Conservation (phyloP, 2,113 vertebrate genomes). For the Odontophorus gujanensis region DNA sequence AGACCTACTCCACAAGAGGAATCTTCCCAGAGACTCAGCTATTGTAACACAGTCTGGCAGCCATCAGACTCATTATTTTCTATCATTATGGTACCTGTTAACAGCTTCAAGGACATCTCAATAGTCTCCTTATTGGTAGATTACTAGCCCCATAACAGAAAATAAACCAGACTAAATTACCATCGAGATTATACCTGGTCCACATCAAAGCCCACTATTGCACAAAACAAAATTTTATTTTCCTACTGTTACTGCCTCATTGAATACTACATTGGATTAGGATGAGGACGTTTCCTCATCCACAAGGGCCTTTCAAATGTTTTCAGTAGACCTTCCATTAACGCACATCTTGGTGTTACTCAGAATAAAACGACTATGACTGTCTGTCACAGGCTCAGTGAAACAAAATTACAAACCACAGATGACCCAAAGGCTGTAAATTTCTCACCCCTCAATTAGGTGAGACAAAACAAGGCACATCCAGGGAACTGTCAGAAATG, state of each 20-base stretch:
- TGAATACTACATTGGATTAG: neutral
- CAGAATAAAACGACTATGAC: neutral
- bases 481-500: neutral
- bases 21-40: neutral
- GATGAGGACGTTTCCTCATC: neutral
- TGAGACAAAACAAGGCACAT: neutral
- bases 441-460: neutral
- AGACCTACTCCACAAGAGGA: neutral
- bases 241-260: neutral
- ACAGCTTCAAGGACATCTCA: neutral
- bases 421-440: neutral
- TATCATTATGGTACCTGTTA: neutral
- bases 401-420: neutral
- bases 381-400: neutral
- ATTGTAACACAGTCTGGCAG: neutral
- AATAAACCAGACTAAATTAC: neutral
- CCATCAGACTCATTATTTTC: neutral
- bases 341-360: neutral
- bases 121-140: neutral
- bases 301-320: neutral
- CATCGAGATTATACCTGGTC: neutral
- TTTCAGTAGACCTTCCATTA: neutral
- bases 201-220: neutral
- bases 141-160: neutral
- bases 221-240: neutral